phyloP scores from a whole-genome alignment of 2,888 invertebrate genomes.

The Invenusta paracnida region DNA sequence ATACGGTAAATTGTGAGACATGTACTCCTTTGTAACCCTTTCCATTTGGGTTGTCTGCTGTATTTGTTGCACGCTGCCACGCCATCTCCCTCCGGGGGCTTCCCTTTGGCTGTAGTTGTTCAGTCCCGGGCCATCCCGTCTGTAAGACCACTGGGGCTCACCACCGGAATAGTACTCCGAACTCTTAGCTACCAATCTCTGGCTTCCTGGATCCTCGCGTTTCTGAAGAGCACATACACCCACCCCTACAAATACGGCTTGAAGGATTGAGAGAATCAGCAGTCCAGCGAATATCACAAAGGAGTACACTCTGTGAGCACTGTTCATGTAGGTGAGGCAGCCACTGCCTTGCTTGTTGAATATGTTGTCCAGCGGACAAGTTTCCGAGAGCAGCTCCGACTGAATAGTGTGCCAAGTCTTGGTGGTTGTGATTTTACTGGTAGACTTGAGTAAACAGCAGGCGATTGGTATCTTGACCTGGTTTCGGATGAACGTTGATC shows the following conservation, averaged over 20 bases:
- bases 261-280: background rate
- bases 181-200: too few relatives aligned
- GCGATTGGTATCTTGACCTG: slow-evolving; percentile 7
- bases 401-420: background rate
- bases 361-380: background rate
- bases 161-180: too few relatives aligned
- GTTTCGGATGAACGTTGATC: background rate
- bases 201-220: too few relatives aligned
- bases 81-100: background rate
- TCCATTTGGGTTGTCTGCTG: background rate
- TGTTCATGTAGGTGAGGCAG: background rate
- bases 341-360: background rate
- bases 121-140: too few relatives aligned
- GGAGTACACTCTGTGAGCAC: background rate
- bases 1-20: background rate
- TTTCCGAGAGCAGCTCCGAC: background rate
- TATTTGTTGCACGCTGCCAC: background rate
- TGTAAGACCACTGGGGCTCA: too few relatives aligned
- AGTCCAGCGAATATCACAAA: background rate
- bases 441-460: background rate
- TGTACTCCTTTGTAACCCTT: background rate
- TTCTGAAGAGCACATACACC: background rate
- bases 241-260: background rate
- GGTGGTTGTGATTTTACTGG: background rate
- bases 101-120: background rate